Percentiles rank a stretch among this genome's conserved stretches.
Conservation (phyloP, 2,797 vertebrate species). For the Liasis olivaceus region DNA sequence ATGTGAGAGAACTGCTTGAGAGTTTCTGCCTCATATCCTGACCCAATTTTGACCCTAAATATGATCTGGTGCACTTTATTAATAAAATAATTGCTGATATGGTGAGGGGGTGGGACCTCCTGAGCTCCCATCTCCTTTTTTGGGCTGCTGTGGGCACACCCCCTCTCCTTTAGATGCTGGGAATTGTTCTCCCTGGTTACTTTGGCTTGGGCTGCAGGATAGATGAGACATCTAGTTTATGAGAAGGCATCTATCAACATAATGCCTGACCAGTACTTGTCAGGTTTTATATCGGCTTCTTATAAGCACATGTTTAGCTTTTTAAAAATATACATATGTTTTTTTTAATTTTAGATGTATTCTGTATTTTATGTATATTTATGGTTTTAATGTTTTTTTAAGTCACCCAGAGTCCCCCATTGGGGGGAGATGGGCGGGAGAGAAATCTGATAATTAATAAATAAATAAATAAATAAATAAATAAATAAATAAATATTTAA, state of each 20-base stretch:
- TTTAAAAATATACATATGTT: too few species aligned
- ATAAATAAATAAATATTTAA: neutral
- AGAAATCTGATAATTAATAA: too few species aligned
- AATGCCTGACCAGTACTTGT: neutral
- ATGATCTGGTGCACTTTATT: neutral
- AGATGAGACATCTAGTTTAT: neutral
- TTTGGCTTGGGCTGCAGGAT: neutral
- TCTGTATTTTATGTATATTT: too few species aligned
- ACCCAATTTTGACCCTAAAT: neutral
- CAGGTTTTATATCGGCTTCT: neutral
- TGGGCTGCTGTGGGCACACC: neutral
- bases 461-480: too few species aligned
- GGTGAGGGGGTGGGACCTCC: neutral
- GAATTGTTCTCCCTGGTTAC: neutral
- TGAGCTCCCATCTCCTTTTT: neutral
- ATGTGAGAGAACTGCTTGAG: neutral
- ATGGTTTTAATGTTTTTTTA: too few species aligned
- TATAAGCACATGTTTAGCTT: neutral
- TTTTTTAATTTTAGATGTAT: too few species aligned
- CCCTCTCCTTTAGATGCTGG: neutral
- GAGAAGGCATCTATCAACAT: too few species aligned
- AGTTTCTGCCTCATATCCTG: neutral
- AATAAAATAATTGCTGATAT: neutral
- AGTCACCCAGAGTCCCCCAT: too few species aligned
- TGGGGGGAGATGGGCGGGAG: too few species aligned